Evolutionary conservation across 2,888 invertebrate genomes (phyloP), one percentile per base, ranked within the genome.

Genomic region (Macaria liturata): DNA sequence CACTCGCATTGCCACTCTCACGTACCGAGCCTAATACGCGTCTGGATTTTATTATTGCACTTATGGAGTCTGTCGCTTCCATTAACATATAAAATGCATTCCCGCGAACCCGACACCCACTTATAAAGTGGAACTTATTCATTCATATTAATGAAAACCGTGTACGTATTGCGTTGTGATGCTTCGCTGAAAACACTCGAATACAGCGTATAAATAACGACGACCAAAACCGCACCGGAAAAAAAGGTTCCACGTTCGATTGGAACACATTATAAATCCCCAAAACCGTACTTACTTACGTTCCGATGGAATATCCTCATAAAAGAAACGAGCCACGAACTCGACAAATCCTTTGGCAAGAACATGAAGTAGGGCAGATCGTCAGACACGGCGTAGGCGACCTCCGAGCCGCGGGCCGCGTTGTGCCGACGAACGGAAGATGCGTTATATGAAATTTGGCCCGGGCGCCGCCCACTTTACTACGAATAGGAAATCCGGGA

Each of bases 401-500:
- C 87, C 88, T 88, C 86, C 80, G 80, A 79, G 79, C 81, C 76
- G 76, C 78, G 82, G 80, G 80, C 80, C 72, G 57, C 66, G 81
- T 78, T 80, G 85, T 84, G 80, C 79, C 84, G 81, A 79, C 85
- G 84, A 86, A 86, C 87, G 85, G 84, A 87, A 89, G 84, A 85
- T 83, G 81, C 84, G 84, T 84, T 86, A 86, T 87, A 85, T 86
- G 88, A 88, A 89, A 88, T 88, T 87, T 84, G 82, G 84, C 78
- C 81, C 81, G 73, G 84, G 87, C 88, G 88, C 89, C 88, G 89
- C 87, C 88, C 88, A 88, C 88, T 91, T 89, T 89, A 89, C 89
- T 91, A 86, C 88, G 86, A 88, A 89, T 88, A 91, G 91, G 91
- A 92, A 92, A 88, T 88, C 90, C 90, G 91, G 88, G 85, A 89